phyloP scores from a whole-genome alignment of 2,888 invertebrate species.

The Empis livida region DNA sequence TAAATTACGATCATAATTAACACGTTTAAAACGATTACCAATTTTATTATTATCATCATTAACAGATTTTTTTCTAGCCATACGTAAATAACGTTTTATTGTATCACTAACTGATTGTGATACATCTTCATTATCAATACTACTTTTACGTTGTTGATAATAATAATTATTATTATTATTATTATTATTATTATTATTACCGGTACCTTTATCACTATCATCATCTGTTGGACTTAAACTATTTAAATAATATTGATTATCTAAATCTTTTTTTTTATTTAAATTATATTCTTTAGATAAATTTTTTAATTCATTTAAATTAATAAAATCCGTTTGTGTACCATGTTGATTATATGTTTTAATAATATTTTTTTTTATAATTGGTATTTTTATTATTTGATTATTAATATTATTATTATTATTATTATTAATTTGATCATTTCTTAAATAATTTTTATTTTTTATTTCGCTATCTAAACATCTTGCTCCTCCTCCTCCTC shows the following conservation, averaged over 20 bases:
- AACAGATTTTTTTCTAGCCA: slow-evolving; percentile 78
- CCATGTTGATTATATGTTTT: slow-evolving; percentile 15
- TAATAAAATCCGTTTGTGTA: slow-evolving; percentile 29
- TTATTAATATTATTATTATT: neutral
- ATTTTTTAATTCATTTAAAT: slow-evolving; percentile 23
- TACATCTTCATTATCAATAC: slow-evolving; percentile 72
- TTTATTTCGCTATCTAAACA: no score
- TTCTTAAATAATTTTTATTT: neutral
- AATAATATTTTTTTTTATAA: neutral
- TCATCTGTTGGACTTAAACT: slow-evolving; percentile 20
- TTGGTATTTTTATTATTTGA: neutral
- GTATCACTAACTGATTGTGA: slow-evolving; percentile 80
- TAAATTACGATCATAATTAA: slow-evolving; percentile 75
- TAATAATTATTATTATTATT: no score
- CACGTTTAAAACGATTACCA: slow-evolving; percentile 69
- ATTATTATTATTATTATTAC: slow-evolving; percentile 16
- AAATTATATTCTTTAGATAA: slow-evolving; percentile 25
- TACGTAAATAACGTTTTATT: slow-evolving; percentile 70
- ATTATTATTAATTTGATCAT: neutral
- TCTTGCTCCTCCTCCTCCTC: no score
- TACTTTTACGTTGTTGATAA: slow-evolving; percentile 49
- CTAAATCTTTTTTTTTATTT: slow-evolving; percentile 16
- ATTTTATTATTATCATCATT: slow-evolving; percentile 52
- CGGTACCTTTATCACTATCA: slow-evolving; percentile 19
- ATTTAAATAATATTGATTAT: slow-evolving; percentile 1